These are phyloP conservation scores for Oscheius sp. DNA, from an alignment of 2,888 invertebrate species.

Conservation along the genomic window DNA sequence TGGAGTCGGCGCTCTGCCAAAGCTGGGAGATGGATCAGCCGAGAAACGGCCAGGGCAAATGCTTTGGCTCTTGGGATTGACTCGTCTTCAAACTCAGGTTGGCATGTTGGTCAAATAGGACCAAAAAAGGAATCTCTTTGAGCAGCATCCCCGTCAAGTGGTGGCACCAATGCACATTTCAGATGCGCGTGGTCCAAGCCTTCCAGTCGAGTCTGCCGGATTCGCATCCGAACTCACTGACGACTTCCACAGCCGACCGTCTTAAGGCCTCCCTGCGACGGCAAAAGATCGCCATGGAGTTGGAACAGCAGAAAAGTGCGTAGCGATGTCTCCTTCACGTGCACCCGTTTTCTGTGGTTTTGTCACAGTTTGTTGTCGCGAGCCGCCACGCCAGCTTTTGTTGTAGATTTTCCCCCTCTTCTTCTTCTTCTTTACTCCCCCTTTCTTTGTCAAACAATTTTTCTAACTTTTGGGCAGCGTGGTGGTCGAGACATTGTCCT, in stretches of 20 bases:
- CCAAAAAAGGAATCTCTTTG: too few relatives aligned
- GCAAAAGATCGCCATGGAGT: slow-evolving; percentile 66
- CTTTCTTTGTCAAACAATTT: background rate
- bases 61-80: slow-evolving; percentile 67
- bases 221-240: slow-evolving; percentile 66
- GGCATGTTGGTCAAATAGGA: background rate
- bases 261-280: slow-evolving; percentile 66
- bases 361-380: background rate
- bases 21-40: slow-evolving; percentile 29
- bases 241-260: slow-evolving; percentile 66
- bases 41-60: slow-evolving; percentile 65
- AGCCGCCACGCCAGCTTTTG: background rate
- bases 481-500: background rate
- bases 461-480: background rate
- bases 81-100: slow-evolving; percentile 68
- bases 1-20: slow-evolving; percentile 35
- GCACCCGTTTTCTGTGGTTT: background rate
- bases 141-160: background rate
- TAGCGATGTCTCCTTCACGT: slow-evolving; percentile 30
- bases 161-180: too few relatives aligned
- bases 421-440: background rate
- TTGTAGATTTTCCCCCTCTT: background rate
- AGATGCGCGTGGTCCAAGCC: slow-evolving; percentile 69
- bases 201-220: slow-evolving; percentile 64
- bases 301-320: slow-evolving; percentile 68